Percentiles rank a stretch among this genome's conserved stretches.
phyloP scores from a whole-genome alignment of 2,113 vertebrate species.

The Heteronetta atricapilla region DNA sequence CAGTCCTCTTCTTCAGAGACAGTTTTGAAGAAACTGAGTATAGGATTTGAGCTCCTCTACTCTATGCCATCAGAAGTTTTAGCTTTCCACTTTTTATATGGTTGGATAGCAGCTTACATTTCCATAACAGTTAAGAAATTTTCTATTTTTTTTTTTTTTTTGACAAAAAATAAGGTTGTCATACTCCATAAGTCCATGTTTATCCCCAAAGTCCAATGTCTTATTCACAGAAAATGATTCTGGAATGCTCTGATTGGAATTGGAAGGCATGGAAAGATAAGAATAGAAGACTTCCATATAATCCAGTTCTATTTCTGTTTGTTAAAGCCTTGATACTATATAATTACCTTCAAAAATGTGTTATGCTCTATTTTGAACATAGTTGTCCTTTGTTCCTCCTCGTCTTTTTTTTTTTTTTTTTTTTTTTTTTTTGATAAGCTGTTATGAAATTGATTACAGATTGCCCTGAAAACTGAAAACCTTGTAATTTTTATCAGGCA shows the following conservation, averaged over 20 bases:
- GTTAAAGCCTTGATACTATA: background rate
- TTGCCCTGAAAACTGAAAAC: background rate
- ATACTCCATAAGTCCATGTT: rapidly evolving
- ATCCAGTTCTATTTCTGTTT: background rate
- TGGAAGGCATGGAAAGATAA: background rate
- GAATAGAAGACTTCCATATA: background rate
- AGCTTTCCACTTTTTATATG: background rate
- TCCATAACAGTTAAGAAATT: rapidly evolving
- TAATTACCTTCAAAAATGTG: background rate
- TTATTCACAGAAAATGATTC: background rate
- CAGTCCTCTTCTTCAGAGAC: background rate
- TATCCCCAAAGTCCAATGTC: background rate
- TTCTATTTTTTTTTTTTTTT: background rate
- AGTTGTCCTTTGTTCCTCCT: background rate
- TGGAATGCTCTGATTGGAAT: background rate
- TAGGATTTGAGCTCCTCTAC: background rate
- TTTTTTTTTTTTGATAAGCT: background rate
- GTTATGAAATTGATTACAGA: background rate
- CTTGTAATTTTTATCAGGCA: background rate
- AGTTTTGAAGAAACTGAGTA: background rate
- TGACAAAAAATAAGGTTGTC: no score
- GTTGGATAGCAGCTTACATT: background rate
- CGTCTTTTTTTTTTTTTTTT: background rate
- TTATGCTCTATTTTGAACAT: background rate
- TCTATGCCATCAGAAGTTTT: background rate